These are phyloP conservation scores for Nephrotoma appendiculata DNA, from an alignment of 2,888 invertebrate genomes.

Conservation along the genomic window DNA sequence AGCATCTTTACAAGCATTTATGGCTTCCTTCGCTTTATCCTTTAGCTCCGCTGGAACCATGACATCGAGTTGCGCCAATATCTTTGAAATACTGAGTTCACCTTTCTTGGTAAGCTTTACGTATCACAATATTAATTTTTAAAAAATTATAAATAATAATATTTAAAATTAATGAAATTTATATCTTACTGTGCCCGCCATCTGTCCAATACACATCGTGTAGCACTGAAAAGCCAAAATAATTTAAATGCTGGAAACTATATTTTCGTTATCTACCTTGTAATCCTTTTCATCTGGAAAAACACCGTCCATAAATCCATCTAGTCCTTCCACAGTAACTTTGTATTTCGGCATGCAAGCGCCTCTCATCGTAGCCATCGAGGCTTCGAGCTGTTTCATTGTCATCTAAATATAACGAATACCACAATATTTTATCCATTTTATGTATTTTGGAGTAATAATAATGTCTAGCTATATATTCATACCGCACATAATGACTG, in stretches of 20 bases:
- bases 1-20: slow-evolving; percentile 21
- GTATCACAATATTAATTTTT: neutral
- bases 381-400: slow-evolving; percentile 26
- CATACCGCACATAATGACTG: neutral
- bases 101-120: slow-evolving; percentile 24
- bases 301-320: slow-evolving; percentile 21
- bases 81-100: slow-evolving; percentile 23
- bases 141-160: neutral
- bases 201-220: slow-evolving; percentile 23
- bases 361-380: slow-evolving; percentile 27
- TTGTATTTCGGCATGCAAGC: slow-evolving; percentile 26
- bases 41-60: slow-evolving; percentile 24
- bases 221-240: slow-evolving; percentile 21
- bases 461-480: neutral
- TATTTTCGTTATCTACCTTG: slow-evolving; percentile 17
- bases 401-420: slow-evolving; percentile 14
- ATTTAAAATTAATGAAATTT: neutral
- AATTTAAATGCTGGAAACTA: neutral
- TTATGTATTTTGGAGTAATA: neutral
- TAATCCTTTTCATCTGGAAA: slow-evolving; percentile 22
- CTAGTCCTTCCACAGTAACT: slow-evolving; percentile 19
- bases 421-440: neutral
- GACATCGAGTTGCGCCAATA: slow-evolving; percentile 24
- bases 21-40: slow-evolving; percentile 17
- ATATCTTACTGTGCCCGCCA: slow-evolving; percentile 23